Conservation (phyloP, 92 coral and sea anemone species). For the Porites divaricata region DNA sequence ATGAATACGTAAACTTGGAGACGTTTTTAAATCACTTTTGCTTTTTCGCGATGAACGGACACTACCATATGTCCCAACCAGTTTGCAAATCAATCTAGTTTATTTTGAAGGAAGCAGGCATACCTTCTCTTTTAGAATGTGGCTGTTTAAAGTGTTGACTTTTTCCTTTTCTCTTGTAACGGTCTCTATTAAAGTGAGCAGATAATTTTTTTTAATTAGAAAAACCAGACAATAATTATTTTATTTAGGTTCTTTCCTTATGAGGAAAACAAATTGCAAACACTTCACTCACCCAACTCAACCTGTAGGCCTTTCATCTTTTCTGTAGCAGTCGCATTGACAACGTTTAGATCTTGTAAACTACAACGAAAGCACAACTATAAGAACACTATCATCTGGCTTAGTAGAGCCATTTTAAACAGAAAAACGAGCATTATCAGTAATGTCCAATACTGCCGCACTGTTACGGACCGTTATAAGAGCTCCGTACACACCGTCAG, state of each 20-base stretch:
- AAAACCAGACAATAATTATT: neutral
- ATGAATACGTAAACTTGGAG: too few species aligned
- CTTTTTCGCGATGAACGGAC: too few species aligned
- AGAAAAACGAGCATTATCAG: too few species aligned
- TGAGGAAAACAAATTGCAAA: too few species aligned
- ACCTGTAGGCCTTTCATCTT: slow-evolving; percentile 37
- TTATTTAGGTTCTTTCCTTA: neutral
- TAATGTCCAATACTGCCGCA: too few species aligned
- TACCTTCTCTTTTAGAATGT: slow-evolving; percentile 46
- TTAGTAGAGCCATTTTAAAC: too few species aligned
- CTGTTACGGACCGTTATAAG: too few species aligned
- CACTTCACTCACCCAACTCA: slow-evolving; percentile 44
- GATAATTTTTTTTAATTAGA: too few species aligned
- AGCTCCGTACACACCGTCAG: too few species aligned
- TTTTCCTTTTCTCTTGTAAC: slow-evolving; percentile 47
- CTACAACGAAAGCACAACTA: slow-evolving; percentile 18
- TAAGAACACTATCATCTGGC: too few species aligned
- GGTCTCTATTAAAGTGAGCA: slow-evolving; percentile 31
- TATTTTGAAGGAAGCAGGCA: too few species aligned
- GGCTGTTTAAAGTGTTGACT: slow-evolving; percentile 39
- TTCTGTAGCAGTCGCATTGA: slow-evolving; percentile 24
- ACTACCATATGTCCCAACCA: neutral
- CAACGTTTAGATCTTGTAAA: slow-evolving; percentile 39
- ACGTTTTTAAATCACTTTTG: too few species aligned
- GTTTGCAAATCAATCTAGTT: neutral